phyloP scores from a whole-genome alignment of 2,797 vertebrate species.

The Luscinia megarhynchos region DNA sequence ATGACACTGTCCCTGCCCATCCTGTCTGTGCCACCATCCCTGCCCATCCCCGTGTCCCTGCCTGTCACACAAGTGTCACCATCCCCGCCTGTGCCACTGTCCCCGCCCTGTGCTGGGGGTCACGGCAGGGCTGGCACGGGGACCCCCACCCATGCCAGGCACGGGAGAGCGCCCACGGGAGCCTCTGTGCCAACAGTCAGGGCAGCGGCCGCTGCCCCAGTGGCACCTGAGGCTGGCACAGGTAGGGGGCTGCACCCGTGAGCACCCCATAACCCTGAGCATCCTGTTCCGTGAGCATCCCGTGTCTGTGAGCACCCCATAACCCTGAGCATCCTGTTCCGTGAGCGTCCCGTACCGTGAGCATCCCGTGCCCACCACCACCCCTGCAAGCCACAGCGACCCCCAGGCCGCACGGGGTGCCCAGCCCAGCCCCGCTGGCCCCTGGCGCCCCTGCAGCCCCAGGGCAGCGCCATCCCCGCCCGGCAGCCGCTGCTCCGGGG shows the following conservation, averaged over 20 bases:
- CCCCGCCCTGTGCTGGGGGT: background rate
- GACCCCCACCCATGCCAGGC: background rate
- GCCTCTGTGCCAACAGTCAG: background rate
- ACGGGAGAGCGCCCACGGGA: background rate
- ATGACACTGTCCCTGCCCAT: background rate
- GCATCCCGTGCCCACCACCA: background rate
- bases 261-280: background rate
- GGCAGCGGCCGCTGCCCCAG: background rate
- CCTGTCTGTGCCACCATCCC: background rate
- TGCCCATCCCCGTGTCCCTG: background rate
- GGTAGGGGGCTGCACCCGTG: background rate
- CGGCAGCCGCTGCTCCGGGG: background rate
- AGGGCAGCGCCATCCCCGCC: background rate
- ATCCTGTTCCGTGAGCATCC: background rate
- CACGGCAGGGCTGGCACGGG: background rate
- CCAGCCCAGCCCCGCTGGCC: background rate
- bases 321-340: too few species aligned
- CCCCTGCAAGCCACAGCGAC: background rate
- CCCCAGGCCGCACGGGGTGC: fast-evolving
- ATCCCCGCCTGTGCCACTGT: background rate
- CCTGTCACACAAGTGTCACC: background rate
- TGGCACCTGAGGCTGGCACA: background rate
- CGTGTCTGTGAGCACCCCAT: too few species aligned
- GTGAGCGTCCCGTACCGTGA: too few species aligned
- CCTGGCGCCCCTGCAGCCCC: background rate